These are phyloP conservation scores for Buathra laborator DNA, from an alignment of 2,888 invertebrate species.

Conservation along the genomic window DNA sequence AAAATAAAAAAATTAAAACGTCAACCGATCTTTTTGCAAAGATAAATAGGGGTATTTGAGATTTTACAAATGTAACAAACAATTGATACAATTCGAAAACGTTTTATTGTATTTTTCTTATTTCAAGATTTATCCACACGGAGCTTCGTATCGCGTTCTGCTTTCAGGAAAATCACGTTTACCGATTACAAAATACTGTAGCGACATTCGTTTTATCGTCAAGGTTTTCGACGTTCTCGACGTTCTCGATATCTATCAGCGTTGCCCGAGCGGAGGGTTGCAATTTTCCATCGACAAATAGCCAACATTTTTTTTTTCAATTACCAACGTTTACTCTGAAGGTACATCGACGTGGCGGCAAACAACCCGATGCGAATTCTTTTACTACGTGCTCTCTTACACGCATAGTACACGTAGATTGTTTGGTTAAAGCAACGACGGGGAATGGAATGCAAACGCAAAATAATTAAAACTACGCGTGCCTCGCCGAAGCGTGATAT, in stretches of 20 bases:
- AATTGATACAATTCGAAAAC: too few species aligned
- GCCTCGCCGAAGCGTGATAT: not conserved
- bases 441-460: constrained; percentile 33
- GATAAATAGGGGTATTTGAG: too few species aligned
- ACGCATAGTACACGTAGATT: constrained; percentile 16
- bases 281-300: constrained; percentile 47
- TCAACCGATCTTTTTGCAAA: too few species aligned
- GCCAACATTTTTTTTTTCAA: constrained; percentile 29
- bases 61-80: too few species aligned
- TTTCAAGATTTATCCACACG: too few species aligned
- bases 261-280: not conserved
- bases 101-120: too few species aligned
- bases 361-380: constrained; percentile 40
- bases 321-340: constrained; percentile 34
- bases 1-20: too few species aligned
- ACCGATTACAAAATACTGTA: not conserved
- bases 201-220: not conserved
- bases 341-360: constrained; percentile 4
- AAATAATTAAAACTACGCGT: constrained; percentile 40
- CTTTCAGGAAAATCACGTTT: not conserved
- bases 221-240: not conserved
- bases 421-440: not conserved
- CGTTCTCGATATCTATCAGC: not conserved
- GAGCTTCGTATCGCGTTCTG: too few species aligned
- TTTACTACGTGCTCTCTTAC: constrained; percentile 11